phyloP scores from a whole-genome alignment of 2,113 vertebrate species.

The Phrynocephalus versicolor region DNA sequence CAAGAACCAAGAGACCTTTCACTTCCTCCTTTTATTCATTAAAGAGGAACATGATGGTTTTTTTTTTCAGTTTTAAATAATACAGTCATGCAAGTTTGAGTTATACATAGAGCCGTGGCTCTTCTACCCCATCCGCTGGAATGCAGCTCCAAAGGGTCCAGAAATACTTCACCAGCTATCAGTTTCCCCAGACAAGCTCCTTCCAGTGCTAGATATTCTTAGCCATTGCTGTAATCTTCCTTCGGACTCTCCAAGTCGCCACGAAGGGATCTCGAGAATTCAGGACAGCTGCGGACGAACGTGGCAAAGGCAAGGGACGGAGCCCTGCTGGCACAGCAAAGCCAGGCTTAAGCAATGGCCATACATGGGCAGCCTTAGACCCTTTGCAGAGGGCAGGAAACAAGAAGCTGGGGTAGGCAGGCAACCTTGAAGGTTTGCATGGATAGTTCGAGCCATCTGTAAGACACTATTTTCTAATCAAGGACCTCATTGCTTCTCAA shows the following conservation, averaged over 20 bases:
- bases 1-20: background rate
- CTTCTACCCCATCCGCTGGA: constrained; percentile 33
- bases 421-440: background rate
- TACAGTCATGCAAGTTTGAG: constrained; percentile 1
- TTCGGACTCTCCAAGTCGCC: constrained; percentile 44
- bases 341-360: constrained; percentile 40
- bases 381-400: background rate
- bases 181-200: constrained; percentile 55
- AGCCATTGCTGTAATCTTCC: constrained; percentile 59
- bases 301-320: constrained; percentile 27
- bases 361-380: constrained; percentile 55
- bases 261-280: constrained; percentile 64
- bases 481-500: background rate
- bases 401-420: constrained; percentile 31
- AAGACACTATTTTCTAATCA: background rate
- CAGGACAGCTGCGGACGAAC: constrained; percentile 62
- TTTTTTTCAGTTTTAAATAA: constrained; percentile 16
- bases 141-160: constrained; percentile 23
- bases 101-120: constrained; percentile 28
- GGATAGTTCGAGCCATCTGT: background rate
- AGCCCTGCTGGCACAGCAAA: constrained; percentile 25
- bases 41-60: constrained; percentile 24
- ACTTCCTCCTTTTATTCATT: constrained; percentile 39
- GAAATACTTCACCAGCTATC: constrained; percentile 47
- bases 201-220: constrained; percentile 56